Base-by-base conservation (phyloP, 2,888 invertebrate genomes). In the Digitonthophagus gazella region DNA sequence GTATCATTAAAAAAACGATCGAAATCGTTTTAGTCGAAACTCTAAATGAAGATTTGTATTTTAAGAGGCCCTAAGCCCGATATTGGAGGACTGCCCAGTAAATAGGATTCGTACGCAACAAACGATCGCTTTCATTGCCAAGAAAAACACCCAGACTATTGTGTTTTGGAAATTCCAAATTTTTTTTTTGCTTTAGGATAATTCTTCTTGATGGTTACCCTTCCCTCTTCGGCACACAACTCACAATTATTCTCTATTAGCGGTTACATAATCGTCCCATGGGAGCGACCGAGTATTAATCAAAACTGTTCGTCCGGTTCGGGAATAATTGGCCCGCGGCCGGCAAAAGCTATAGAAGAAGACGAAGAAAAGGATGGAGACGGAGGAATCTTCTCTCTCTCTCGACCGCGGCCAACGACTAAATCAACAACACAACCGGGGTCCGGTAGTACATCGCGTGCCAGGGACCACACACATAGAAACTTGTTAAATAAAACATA, bases 401-500 rank as follows among this genome's bases (percentile, higher is more conserved):
- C 16, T 58, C 15, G 58, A 18, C 18, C 58, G 15, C 58, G 58
- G 58, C 58, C 67, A 71, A 73, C 73, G 72, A 72, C 74, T 74
- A 73, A 73, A 74, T 74, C 72, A 73, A 73, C 73, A 74, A 72
- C 72, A 71, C 70, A 70, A 71, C 61, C 61, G n/a, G 66, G 70
- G 67, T 74, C 75, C 79, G 78, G 79, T 80, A 80, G 80, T 80
- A 80, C 79, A 81, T 82, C 81, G 81, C 81, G 81, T 81, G 81
- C 81, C 80, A 74, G 74, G 77, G 81, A 80, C 81, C 81, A 81
- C 81, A 81, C 81, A 81, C 80, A 79, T 79, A 74, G 80, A 80
- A 79, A 80, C 78, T 82, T 82, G 82, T 82, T 82, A 82, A 82
- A 81, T 81, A 81, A 81, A 81, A 82, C 82, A 82, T 82, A 82